phyloP scores from a whole-genome alignment of 2,113 vertebrate species.

The Benitochromis conjunctus region DNA sequence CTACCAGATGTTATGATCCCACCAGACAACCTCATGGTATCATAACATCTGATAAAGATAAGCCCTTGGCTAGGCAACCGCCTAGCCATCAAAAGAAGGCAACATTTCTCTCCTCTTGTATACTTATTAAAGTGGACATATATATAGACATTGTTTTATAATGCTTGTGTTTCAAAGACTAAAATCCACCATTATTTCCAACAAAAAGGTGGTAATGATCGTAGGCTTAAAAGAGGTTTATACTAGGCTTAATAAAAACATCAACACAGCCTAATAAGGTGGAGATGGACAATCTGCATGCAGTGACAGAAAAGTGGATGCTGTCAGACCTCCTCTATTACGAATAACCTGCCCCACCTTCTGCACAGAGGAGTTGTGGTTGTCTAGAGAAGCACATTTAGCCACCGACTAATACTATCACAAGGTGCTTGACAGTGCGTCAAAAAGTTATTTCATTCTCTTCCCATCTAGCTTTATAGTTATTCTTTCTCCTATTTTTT shows the following conservation, averaged over 20 bases:
- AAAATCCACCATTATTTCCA: background rate
- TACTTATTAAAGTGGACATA: background rate
- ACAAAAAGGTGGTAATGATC: background rate
- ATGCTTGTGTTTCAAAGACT: background rate
- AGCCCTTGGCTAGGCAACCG: background rate
- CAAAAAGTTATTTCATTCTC: background rate
- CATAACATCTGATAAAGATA: background rate
- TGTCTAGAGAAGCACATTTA: background rate
- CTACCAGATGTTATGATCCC: background rate
- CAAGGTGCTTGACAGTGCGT: background rate
- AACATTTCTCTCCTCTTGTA: background rate
- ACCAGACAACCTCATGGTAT: background rate
- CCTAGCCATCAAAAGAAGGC: background rate
- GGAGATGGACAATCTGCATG: background rate
- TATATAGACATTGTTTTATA: background rate
- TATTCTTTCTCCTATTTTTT: background rate
- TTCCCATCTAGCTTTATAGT: background rate
- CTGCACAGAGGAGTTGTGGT: background rate
- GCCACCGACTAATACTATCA: background rate
- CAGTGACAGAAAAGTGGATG: background rate
- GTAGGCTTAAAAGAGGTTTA: accelerated
- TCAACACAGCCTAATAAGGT: background rate
- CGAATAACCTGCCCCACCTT: background rate
- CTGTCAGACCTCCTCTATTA: background rate
- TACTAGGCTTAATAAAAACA: background rate